Evolutionary conservation across 2,888 invertebrate species (phyloP), one percentile per base, ranked within the genome.

Genomic region (Tuta absoluta): DNA sequence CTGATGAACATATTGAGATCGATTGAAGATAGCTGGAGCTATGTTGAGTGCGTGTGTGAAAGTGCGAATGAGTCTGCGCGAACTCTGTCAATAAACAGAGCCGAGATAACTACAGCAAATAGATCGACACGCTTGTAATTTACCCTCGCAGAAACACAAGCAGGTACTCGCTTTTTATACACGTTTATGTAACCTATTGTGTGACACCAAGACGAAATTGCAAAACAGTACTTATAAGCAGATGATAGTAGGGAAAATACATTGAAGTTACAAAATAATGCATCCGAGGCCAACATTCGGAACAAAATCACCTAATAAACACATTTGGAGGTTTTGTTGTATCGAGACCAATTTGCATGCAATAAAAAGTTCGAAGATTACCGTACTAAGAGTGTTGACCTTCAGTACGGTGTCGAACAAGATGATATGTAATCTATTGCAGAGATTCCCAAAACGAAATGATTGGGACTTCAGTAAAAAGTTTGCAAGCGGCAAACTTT

Each of bases 331-430:
- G 33, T 33, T 37, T 58, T 21, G 19, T 38, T 23, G 38, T 19
- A 33, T 62, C 7, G 62, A 10, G 28, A 28, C 33, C 49, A 51
- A 33, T 51, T 62, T 62, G 49, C 37, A n/a, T 33, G 62, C 51
- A 51, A 62, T 62, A 49, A 62, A 49, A 62, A 48, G 5, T 17
- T 23, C 21, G 17, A 37, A 51, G 38, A 64, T 59, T 64, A 64
- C 59, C 51, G 19, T 64, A 38, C 51, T 51, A 59, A 59, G 21
- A 33, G 38, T 11, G n/a, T 49, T 24, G 63, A 59, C 63, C 63
- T 64, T 59, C 59, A 23, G 33, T 45, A 17, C 63, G 12, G 11
- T 49, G 38, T 63, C 33, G 45, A 63, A 59, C 11, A 64, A 59
- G 51, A 45, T 58, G 53, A 33, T 62, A 63, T 60, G 48, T 45